Evolutionary conservation across 2,113 vertebrate species (phyloP).

Genomic region (Macrotus californicus): DNA sequence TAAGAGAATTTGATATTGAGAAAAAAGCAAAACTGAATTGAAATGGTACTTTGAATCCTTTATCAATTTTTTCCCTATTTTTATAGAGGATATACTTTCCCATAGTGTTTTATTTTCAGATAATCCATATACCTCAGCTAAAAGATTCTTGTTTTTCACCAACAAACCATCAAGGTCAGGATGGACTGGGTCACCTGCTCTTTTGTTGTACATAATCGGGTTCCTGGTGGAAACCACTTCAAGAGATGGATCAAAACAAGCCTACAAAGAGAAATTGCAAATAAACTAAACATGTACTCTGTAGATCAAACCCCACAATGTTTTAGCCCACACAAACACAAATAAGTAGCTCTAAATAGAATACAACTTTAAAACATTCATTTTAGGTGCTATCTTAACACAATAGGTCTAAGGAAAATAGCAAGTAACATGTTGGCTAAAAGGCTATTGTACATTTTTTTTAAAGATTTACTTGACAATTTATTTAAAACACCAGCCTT

Average conservation of each 20-base stretch:
- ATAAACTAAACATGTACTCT: not conserved
- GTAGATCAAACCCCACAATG: not conserved
- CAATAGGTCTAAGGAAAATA: not conserved
- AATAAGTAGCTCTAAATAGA: not conserved
- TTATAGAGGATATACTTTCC: not conserved
- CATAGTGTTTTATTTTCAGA: not conserved
- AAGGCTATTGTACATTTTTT: not conserved
- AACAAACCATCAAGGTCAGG: slow-evolving; percentile 44
- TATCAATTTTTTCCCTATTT: not conserved
- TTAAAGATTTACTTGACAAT: not conserved
- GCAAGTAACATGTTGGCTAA: not conserved
- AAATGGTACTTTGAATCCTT: not conserved
- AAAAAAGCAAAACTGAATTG: not conserved
- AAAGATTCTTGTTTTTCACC: slow-evolving; percentile 65
- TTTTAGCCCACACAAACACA: not conserved
- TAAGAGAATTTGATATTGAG: not conserved
- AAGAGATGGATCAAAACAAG: slow-evolving; percentile 28
- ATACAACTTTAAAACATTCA: not conserved
- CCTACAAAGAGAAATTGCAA: slow-evolving; percentile 57
- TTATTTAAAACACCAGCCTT: not conserved
- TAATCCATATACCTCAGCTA: slow-evolving; percentile 43
- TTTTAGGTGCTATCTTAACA: not conserved
- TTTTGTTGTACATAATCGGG: not conserved
- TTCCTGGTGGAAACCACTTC: slow-evolving; percentile 22
- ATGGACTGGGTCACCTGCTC: not conserved